Percentiles rank a stretch among this genome's conserved stretches.
These are phyloP conservation scores for Diarsia brunnea DNA, from an alignment of 2,888 invertebrate species.

Conservation along the genomic window DNA sequence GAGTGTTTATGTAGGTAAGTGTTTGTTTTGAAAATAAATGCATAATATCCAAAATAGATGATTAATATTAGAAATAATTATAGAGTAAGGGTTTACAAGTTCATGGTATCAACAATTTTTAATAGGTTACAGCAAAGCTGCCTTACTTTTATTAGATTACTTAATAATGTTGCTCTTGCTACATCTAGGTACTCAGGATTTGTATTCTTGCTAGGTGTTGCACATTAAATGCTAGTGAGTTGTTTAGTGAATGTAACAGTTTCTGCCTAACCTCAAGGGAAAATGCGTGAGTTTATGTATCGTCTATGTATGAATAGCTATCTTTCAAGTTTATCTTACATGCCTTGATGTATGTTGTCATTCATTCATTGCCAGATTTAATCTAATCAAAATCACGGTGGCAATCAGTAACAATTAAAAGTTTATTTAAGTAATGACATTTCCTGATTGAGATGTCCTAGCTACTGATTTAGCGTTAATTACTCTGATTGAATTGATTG, in stretches of 20 bases:
- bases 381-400: slow-evolving; percentile 50
- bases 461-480: slow-evolving; percentile 21
- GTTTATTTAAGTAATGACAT: slow-evolving; percentile 5
- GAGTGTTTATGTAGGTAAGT: too few species aligned
- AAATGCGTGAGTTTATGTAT: not conserved
- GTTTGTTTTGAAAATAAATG: not conserved
- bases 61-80: too few species aligned
- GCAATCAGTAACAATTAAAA: slow-evolving; percentile 44
- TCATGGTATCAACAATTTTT: too few species aligned
- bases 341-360: not conserved
- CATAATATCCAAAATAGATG: too few species aligned
- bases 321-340: slow-evolving; percentile 3
- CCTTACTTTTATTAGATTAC: too few species aligned
- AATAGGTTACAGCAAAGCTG: too few species aligned
- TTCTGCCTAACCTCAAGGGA: not conserved
- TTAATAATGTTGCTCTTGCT: too few species aligned
- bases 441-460: slow-evolving; percentile 46
- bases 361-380: slow-evolving; percentile 27
- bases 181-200: too few species aligned
- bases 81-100: too few species aligned
- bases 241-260: not conserved
- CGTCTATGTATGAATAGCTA: not conserved
- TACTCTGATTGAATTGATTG: slow-evolving; percentile 5
- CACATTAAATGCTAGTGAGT: not conserved
- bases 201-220: too few species aligned